Evolutionary conservation across 2,797 vertebrate species (phyloP), one percentile per base, ranked within the genome.

Genomic region (Sparidentex hasta): DNA sequence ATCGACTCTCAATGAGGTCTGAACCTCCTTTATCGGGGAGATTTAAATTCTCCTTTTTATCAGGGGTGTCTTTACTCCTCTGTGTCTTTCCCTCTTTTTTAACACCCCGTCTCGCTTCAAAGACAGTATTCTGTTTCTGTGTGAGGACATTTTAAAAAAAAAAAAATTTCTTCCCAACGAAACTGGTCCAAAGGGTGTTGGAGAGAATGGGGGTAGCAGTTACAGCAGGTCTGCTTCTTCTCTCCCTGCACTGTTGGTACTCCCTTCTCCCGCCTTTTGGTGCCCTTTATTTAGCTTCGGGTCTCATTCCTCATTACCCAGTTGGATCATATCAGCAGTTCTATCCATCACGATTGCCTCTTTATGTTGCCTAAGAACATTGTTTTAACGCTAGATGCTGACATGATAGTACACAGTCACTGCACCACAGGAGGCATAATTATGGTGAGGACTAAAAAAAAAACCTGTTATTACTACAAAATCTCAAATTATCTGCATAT

Each of bases 1-100:
- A 21, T 74, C 17, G 79, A 90, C 83, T 90, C 80, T 82, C 83
- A 89, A 87, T 90, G 77, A 87, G 80, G 74, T 77, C 69, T 84
- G 74, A 90, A 56, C 78, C 75, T 84, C 62, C 68, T 81, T 80
- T 68, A 71, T 83, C 78, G 14, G 47, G 21, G n/a, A 84, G 81
- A 74, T 80, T 64, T 73, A 55, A 65, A 76, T 68, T 71, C 48
- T 56, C 52, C 44, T 44, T 65, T n/a, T 59, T 52, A 78, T n/a
- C 3, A 66, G 61, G 29, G 7, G 23, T 47, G 33, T 68, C 69
- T 70, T 21, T 46, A 44, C 69, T 61, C 65, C 23, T 80, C 51
- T 75, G 27, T 79, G 56, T 67, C 77, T 72, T 18, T 71, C 57
- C 46, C 44, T 70, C 64, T 65, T 65, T 67, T 59, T 12, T 0